Base-by-base conservation (phyloP, 2,797 vertebrate species). In the Octomys mimax region DNA sequence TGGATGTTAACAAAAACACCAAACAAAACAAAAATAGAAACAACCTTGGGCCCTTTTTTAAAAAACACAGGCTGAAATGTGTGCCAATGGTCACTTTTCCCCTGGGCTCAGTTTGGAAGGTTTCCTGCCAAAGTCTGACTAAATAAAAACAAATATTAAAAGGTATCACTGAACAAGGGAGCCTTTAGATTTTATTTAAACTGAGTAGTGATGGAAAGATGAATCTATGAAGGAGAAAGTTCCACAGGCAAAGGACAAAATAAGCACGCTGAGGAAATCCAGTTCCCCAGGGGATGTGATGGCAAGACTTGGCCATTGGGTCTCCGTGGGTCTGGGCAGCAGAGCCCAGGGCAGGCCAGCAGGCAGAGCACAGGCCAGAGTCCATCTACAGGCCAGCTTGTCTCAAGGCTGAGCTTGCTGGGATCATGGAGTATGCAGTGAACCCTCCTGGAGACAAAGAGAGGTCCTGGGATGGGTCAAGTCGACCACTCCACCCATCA, bases 11-110 rank as follows among this genome's bases (percentile, higher is more conserved):
- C 73, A 95, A 87, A 97, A 97, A 91, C 81, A 92, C 68, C 79
- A 92, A 96, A 95, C 92, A 92, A 97, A 98, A 96, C 83, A 95
- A 94, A 98, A 97, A 96, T 87, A 96, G 92, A 95, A 96, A 96
- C 42, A 78, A 87, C 59, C 62, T 26, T 75, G 54, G 89, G 86
- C 75, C 81, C 33, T 21, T 70, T 70, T 36, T 70, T 46, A 73
- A 84, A 78, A 84, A 89, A 87, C 82, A 86, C 19, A 81, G 82
- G 82, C 95, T 93, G 68, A 90, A 93, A 89, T 71, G 87, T 85
- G 87, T 87, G 86, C 89, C 96, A 93, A 4, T 61, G 57, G 96
- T 96, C 95, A 96, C 89, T 80, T 91, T 87, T 36, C 83, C 73
- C 68, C 78, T 66, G 93, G 49, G 80, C 14, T 61, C 33, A 0